Percentiles rank a stretch among this genome's conserved stretches.
Evolutionary conservation across 2,888 invertebrate genomes (phyloP).

Genomic region (Acrobasis suavella): DNA sequence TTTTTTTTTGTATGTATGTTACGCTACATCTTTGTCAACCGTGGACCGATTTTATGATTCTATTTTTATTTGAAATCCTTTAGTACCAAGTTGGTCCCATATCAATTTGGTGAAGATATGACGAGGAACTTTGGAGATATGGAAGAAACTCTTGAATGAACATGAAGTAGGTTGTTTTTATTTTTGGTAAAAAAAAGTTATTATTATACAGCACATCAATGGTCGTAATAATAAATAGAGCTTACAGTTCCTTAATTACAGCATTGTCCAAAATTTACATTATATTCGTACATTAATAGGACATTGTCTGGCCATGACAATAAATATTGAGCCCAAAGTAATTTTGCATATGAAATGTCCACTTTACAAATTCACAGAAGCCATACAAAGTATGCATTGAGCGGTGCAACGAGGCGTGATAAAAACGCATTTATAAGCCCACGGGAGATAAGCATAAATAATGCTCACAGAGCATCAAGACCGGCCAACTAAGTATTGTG

Average conservation of each 20-base stretch:
- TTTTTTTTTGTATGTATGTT: too few relatives aligned
- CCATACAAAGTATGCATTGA: constrained; percentile 6
- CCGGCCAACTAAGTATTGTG: constrained; percentile 6
- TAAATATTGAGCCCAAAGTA: not conserved
- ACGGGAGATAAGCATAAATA: constrained; percentile 3
- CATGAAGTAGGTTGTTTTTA: too few relatives aligned
- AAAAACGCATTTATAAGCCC: not conserved
- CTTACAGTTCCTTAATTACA: not conserved
- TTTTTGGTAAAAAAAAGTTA: too few relatives aligned
- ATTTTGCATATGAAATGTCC: constrained; percentile 12
- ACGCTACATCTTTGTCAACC: too few relatives aligned
- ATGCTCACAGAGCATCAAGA: not conserved
- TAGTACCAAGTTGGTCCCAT: too few relatives aligned
- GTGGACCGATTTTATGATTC: too few relatives aligned
- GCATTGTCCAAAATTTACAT: not conserved
- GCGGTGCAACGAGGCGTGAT: not conserved
- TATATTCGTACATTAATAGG: not conserved
- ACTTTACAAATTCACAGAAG: constrained; percentile 7
- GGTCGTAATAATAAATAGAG: too few relatives aligned
- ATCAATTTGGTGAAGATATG: too few relatives aligned
- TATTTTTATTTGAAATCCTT: too few relatives aligned
- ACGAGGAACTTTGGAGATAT: too few relatives aligned
- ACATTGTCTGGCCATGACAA: not conserved
- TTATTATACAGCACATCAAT: too few relatives aligned
- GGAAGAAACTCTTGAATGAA: too few relatives aligned